phyloP scores from a whole-genome alignment of 2,888 invertebrate genomes.

The Scotopteryx bipunctaria region DNA sequence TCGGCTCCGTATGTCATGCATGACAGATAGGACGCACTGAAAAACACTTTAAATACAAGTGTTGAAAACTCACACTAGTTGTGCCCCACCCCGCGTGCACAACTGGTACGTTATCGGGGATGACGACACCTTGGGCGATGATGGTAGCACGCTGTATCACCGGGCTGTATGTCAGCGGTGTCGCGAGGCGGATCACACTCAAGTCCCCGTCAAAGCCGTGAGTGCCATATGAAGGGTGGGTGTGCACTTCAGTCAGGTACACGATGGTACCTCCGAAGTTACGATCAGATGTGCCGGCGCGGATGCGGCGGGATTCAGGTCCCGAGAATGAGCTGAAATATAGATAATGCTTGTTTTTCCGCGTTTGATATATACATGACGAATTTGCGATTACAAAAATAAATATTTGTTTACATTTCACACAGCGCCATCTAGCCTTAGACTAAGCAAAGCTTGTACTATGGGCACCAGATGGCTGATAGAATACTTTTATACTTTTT shows the following conservation, averaged over 20 bases:
- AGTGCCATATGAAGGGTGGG: constrained; percentile 29
- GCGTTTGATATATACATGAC: no score
- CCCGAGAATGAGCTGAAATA: constrained; percentile 11
- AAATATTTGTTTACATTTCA: no score
- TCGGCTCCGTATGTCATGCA: no score
- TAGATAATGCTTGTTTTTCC: not conserved
- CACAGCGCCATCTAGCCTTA: no score
- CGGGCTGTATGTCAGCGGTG: constrained; percentile 19
- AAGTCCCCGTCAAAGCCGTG: constrained; percentile 36
- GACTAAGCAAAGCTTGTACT: no score
- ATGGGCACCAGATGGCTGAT: no score
- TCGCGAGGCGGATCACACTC: constrained; percentile 25
- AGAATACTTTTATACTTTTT: no score
- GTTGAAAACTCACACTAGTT: constrained; percentile 39
- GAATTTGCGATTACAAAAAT: no score
- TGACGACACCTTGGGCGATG: constrained; percentile 25
- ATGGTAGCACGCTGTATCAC: constrained; percentile 32
- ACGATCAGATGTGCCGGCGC: constrained; percentile 30
- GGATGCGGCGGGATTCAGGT: constrained; percentile 26
- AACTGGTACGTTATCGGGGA: constrained; percentile 41
- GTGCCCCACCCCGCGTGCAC: constrained; percentile 52
- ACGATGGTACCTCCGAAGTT: constrained; percentile 24
- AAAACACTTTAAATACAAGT: not conserved
- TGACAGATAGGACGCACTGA: no score
- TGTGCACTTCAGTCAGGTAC: constrained; percentile 1